phyloP scores from a whole-genome alignment of 1,140 invertebrate genomes.

The Microplitis demolitor region DNA sequence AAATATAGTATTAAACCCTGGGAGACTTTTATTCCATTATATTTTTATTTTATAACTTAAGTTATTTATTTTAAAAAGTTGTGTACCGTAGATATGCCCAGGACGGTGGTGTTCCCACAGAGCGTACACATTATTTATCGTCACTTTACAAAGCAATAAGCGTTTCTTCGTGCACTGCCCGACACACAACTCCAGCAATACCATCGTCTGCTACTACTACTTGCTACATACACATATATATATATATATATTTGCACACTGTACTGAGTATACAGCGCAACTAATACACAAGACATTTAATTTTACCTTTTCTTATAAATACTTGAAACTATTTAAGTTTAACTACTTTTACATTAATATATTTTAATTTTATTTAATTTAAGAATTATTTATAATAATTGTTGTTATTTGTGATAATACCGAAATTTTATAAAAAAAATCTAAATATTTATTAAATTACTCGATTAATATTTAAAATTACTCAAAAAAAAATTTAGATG shows the following conservation, averaged over 20 bases:
- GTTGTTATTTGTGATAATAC: too few species aligned
- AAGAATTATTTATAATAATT: too few species aligned
- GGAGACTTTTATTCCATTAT: slow-evolving; percentile 14
- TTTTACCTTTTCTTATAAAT: not conserved
- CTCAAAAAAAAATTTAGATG: too few species aligned
- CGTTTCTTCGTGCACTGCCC: slow-evolving; percentile 23
- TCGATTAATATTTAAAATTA: too few species aligned
- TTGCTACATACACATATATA: not conserved
- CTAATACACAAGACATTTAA: not conserved
- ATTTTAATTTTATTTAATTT: not conserved
- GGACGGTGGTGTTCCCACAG: slow-evolving; percentile 19
- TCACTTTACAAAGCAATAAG: slow-evolving; percentile 34
- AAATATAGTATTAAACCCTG: slow-evolving; percentile 3
- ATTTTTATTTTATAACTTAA: slow-evolving; percentile 2
- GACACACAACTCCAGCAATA: not conserved
- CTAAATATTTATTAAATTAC: too few species aligned
- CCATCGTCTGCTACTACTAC: not conserved
- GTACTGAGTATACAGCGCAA: not conserved
- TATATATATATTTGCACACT: not conserved
- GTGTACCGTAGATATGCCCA: slow-evolving; percentile 8
- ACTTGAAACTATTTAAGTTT: not conserved
- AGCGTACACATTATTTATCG: slow-evolving; percentile 34
- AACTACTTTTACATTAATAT: not conserved
- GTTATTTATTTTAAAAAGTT: not conserved
- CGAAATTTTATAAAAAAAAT: too few species aligned